Evolutionary conservation across 2,888 invertebrate genomes (phyloP).

Genomic region (Epsilonema sp.): DNA sequence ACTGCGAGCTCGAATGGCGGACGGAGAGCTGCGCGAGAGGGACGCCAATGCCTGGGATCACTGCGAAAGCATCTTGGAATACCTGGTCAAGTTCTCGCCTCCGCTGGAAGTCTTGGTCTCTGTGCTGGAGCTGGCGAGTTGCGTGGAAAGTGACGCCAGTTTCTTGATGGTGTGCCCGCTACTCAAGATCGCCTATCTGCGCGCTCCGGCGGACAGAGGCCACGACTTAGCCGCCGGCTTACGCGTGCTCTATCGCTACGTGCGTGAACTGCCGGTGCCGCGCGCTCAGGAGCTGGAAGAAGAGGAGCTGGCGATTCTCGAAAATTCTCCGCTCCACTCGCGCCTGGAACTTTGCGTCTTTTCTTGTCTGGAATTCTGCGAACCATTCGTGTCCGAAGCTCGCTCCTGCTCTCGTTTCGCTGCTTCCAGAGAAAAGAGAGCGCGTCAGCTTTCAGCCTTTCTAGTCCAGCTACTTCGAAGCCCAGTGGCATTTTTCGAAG

Average conservation of each 20-base stretch:
- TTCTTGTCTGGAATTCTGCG: background rate
- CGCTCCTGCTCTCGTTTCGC: background rate
- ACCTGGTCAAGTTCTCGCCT: conserved; percentile 43
- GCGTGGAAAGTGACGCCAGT: conserved; percentile 45
- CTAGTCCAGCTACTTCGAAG: background rate
- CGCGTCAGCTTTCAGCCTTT: background rate
- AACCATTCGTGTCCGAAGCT: conserved; percentile 3
- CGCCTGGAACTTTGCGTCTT: background rate
- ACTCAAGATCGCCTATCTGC: background rate
- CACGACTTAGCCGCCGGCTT: background rate
- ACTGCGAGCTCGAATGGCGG: background rate
- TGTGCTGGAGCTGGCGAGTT: conserved; percentile 54
- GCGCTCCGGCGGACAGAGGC: background rate
- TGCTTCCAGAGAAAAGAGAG: background rate
- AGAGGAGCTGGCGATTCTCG: background rate
- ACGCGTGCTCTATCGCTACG: background rate
- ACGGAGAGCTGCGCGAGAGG: background rate
- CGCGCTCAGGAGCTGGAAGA: background rate
- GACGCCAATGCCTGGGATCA: background rate
- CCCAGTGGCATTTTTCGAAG: background rate
- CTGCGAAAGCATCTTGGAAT: conserved; percentile 36
- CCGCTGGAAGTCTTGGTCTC: conserved; percentile 54
- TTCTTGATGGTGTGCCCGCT: conserved; percentile 33
- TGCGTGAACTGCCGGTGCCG: background rate
- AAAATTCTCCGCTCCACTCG: background rate